Evolutionary conservation across 2,888 invertebrate genomes (phyloP).

Genomic region (Eurytoma adleriae): DNA sequence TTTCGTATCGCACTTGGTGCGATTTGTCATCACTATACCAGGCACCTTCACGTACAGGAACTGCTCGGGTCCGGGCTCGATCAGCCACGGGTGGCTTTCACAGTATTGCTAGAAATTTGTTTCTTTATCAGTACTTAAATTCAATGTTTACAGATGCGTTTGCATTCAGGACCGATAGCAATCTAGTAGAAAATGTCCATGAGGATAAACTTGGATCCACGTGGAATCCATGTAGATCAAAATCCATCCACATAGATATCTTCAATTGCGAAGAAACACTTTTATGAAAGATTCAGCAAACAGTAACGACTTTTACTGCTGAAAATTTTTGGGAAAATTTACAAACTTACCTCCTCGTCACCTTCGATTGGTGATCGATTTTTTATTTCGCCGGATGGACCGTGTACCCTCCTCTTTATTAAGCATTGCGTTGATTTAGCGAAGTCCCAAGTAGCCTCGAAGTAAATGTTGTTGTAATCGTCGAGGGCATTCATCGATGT

Average conservation of each 20-base stretch:
- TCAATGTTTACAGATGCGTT: too few relatives aligned
- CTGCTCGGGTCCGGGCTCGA: slow-evolving; percentile 86
- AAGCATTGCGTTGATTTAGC: slow-evolving; percentile 84
- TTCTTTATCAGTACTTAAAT: too few relatives aligned
- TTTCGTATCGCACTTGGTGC: slow-evolving; percentile 83
- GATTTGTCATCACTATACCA: slow-evolving; percentile 80
- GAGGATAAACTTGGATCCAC: too few relatives aligned
- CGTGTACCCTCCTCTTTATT: slow-evolving; percentile 83
- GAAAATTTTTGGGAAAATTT: neutral
- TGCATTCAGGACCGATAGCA: too few relatives aligned
- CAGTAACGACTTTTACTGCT: too few relatives aligned
- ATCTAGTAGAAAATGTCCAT: too few relatives aligned
- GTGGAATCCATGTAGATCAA: too few relatives aligned
- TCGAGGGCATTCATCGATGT: slow-evolving; percentile 90
- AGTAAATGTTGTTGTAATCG: slow-evolving; percentile 89
- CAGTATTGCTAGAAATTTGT: slow-evolving; percentile 87
- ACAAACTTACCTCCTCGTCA: slow-evolving; percentile 76
- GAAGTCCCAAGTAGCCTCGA: slow-evolving; percentile 91
- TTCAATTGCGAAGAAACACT: too few relatives aligned
- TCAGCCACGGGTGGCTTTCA: slow-evolving; percentile 87
- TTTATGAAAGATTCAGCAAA: slow-evolving; percentile 9
- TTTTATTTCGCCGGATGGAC: slow-evolving; percentile 87
- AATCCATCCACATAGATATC: too few relatives aligned
- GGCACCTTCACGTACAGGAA: slow-evolving; percentile 88
- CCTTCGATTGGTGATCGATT: slow-evolving; percentile 78